Evolutionary conservation across 2,797 vertebrate genomes (phyloP).

Genomic region (Eidolon dupreanum): DNA sequence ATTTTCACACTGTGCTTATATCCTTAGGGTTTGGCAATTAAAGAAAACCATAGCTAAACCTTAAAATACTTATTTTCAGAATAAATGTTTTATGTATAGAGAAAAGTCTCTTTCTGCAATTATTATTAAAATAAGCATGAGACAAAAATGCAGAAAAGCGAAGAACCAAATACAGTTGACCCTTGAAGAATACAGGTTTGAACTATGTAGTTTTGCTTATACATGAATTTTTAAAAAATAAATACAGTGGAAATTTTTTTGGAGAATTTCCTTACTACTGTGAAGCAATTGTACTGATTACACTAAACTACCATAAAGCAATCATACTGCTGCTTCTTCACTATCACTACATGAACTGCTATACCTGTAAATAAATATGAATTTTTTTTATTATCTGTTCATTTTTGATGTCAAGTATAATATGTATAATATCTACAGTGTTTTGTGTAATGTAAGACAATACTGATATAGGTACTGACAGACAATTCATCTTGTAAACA

Average conservation of each 20-base stretch:
- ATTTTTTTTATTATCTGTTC: not conserved
- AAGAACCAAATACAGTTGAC: not conserved
- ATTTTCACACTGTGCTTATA: constrained; percentile 34
- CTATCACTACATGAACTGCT: not conserved
- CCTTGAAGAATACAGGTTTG: not conserved
- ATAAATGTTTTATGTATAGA: constrained; percentile 35
- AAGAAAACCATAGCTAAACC: constrained; percentile 27
- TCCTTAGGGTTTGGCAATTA: constrained; percentile 25
- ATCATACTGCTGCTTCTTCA: not conserved
- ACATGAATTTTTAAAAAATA: not conserved
- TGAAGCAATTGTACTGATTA: not conserved
- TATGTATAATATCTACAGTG: not conserved
- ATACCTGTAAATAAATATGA: not conserved
- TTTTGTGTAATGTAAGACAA: not conserved
- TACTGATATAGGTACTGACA: not conserved
- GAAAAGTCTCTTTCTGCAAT: constrained; percentile 43
- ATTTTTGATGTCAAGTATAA: not conserved
- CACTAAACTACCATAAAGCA: not conserved
- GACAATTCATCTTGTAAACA: not conserved
- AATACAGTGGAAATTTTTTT: not conserved
- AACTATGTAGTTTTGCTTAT: not conserved
- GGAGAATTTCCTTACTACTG: not conserved
- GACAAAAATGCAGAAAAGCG: constrained; percentile 48
- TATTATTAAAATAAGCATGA: constrained; percentile 49
- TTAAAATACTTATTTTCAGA: constrained; percentile 46